phyloP scores from a whole-genome alignment of 2,797 vertebrate genomes.

The Pterois miles region DNA sequence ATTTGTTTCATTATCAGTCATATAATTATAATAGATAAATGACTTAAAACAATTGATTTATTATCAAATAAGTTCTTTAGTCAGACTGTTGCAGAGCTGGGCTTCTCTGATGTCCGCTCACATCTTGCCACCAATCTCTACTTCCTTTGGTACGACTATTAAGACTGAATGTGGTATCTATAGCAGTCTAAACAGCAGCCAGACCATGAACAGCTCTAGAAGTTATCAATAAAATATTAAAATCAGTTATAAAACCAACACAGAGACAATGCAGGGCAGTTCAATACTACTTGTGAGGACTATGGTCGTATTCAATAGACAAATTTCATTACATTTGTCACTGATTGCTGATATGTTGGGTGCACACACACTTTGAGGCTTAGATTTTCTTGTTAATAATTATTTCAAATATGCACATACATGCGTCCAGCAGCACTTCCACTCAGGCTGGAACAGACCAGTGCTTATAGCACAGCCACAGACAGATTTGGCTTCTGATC shows the following conservation, averaged over 20 bases:
- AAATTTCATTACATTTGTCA: neutral
- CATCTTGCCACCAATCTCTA: neutral
- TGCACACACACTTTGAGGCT: neutral
- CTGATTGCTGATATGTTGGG: neutral
- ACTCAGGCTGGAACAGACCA: constrained; percentile 25
- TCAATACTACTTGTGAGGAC: neutral
- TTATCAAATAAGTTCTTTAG: neutral
- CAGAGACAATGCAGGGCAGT: neutral
- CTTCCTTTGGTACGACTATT: neutral
- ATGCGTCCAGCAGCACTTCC: neutral
- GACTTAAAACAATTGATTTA: neutral
- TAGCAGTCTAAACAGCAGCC: too few species aligned
- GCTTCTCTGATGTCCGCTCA: neutral
- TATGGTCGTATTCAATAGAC: neutral
- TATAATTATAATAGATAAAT: neutral
- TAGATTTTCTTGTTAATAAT: neutral
- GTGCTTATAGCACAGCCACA: constrained; percentile 10
- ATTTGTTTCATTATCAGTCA: neutral
- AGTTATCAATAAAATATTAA: constrained; percentile 20
- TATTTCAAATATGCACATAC: neutral
- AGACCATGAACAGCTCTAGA: too few species aligned
- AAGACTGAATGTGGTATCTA: neutral
- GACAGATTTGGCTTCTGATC: constrained; percentile 46
- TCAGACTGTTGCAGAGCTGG: too few species aligned
- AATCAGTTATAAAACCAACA: constrained; percentile 8